Base-by-base conservation (phyloP, 2,113 vertebrate species). In the Psilopsiagon aurifrons region DNA sequence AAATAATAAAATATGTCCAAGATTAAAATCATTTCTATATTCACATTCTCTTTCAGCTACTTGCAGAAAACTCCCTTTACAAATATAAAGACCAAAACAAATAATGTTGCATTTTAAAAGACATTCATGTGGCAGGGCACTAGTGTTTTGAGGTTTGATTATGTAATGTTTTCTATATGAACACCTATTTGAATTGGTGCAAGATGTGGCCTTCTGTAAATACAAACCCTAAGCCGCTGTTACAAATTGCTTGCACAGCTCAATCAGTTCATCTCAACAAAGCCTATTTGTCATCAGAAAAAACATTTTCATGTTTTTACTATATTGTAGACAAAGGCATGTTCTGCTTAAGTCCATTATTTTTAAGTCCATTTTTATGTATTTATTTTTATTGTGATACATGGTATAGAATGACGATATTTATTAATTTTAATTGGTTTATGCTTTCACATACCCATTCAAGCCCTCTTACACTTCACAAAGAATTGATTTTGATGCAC, bases 41-140 rank as follows among this genome's bases (percentile, higher is more conserved):
- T 70, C 27, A 33, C 20, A 28, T 46, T n/a, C 11, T 52, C 31
- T 47, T 20, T 55, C 64, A 66, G 28, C 27, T 43, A 57, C 27
- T 47, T 52, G 27, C 39, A 81, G 73, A 73, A 51, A 59, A 47
- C 4, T 60, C 8, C 13, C 27, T 68, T 7, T 25, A 60, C 73
- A 60, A 76, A 81, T 76, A 52, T 25, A 47, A 28, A 88, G 66
- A 24, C 2, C 1, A 2, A 70, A 85, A 70, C 13, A 10, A 22
- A 18, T 47, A 33, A 64, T 3, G 18, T 5, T 49, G n/a, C 16
- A 76, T 76, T 81, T 74, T 44, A 39, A 80, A 81, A 22, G 35
- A 47, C 16, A 7, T 23, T 23, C 13, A 41, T 0, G 0, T 66
- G 37, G 62, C 9, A 44, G 15, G 10, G 27, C 25, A 62, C 5